These are phyloP conservation scores for Acanthurus leucopareius DNA, from an alignment of 2,797 vertebrate genomes.

Conservation along the genomic window DNA sequence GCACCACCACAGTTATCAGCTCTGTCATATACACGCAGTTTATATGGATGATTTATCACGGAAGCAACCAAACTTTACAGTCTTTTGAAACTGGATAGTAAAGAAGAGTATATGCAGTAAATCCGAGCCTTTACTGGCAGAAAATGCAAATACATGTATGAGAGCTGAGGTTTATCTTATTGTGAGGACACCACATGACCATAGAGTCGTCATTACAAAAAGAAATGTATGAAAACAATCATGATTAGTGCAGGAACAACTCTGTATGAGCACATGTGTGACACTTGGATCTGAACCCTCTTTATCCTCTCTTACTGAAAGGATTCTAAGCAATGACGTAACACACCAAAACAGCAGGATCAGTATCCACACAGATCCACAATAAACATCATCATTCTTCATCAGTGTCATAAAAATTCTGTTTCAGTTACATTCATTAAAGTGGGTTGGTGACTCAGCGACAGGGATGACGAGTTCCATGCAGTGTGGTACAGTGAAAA, in stretches of 20 bases:
- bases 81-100: not conserved
- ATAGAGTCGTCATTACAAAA: not conserved
- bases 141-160: not conserved
- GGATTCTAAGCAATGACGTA: not conserved
- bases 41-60: not conserved
- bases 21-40: not conserved
- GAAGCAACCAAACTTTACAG: not conserved
- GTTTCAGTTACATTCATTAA: no score
- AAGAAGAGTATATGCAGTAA: not conserved
- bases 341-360: not conserved
- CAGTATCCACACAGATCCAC: not conserved
- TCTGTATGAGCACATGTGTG: not conserved
- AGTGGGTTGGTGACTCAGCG: no score
- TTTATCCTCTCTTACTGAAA: not conserved
- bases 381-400: not conserved
- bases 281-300: not conserved
- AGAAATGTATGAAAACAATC: not conserved
- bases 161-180: not conserved
- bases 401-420: not conserved
- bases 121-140: not conserved
- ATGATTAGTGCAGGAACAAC: not conserved
- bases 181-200: not conserved
- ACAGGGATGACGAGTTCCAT: no score
- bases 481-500: not conserved
- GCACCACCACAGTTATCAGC: not conserved